Evolutionary conservation across 2,888 invertebrate genomes (phyloP).

Genomic region (Heliconius cydno): DNA sequence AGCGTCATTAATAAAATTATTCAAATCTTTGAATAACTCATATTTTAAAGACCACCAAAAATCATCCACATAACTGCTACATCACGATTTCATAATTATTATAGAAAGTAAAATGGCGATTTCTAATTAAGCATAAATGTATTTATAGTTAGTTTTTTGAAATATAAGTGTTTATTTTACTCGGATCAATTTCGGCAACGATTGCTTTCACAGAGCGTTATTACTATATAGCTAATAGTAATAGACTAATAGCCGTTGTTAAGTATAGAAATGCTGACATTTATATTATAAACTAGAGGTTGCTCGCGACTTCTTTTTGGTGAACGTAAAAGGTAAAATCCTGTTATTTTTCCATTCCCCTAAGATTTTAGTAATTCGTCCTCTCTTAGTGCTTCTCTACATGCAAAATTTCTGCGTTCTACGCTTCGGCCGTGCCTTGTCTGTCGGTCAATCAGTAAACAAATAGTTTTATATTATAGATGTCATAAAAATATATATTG

Average conservation of each 20-base stretch:
- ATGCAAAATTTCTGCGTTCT: no score
- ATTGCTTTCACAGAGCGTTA: conserved; percentile 21
- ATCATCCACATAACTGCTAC: conserved; percentile 29
- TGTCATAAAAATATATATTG: conserved; percentile 1
- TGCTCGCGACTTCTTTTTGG: no score
- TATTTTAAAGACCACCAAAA: conserved; percentile 22
- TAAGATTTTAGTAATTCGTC: no score
- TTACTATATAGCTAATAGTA: conserved; percentile 15
- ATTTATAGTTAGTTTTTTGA: conserved; percentile 17
- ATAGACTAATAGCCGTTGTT: neutral
- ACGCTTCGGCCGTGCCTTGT: no score
- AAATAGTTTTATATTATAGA: no score
- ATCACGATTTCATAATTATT: conserved; percentile 41
- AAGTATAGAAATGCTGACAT: conserved; percentile 1
- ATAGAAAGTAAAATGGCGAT: conserved; percentile 36
- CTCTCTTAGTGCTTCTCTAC: no score
- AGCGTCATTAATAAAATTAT: neutral
- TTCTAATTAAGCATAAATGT: conserved; percentile 34
- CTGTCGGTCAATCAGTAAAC: no score
- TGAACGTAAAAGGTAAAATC: no score
- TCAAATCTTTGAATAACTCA: neutral
- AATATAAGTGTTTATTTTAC: conserved; percentile 24
- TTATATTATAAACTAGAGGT: neutral
- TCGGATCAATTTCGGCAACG: conserved; percentile 25
- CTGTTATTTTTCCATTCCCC: no score